A percentile compares a stretch with the other conserved stretches of the same genome.
These are phyloP conservation scores for Sturmia bella DNA, from an alignment of 2,888 invertebrate species.

Conservation along the genomic window DNA sequence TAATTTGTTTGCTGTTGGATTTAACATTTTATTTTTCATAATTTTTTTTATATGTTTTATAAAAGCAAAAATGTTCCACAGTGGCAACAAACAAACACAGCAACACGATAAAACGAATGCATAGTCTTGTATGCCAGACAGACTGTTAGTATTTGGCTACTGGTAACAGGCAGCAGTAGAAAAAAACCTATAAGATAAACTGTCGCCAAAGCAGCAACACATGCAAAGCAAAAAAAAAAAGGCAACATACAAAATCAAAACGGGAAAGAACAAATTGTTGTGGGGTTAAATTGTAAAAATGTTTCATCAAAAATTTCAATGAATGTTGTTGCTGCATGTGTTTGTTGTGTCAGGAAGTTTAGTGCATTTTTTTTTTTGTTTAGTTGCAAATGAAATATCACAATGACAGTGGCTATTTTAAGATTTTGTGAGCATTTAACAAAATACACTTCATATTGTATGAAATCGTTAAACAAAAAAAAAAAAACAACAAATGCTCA, in stretches of 20 bases:
- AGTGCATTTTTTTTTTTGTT: background rate
- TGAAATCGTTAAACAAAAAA: constrained; percentile 8
- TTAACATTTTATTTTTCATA: constrained; percentile 43
- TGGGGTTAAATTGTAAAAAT: constrained; percentile 34
- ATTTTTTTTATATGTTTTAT: background rate
- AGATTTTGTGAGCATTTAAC: background rate
- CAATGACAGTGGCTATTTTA: constrained; percentile 24
- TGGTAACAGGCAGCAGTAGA: constrained; percentile 9
- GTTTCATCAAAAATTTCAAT: constrained; percentile 46
- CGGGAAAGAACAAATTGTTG: constrained; percentile 25
- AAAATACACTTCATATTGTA: constrained; percentile 35
- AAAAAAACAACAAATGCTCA: background rate
- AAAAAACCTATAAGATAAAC: constrained; percentile 52
- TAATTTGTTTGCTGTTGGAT: constrained; percentile 58
- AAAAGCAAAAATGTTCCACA: constrained; percentile 11
- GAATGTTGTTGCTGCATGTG: background rate
- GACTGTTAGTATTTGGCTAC: constrained; percentile 31
- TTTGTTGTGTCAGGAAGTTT: background rate
- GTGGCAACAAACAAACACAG: constrained; percentile 28
- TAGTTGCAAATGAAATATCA: constrained; percentile 26
- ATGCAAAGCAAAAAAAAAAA: constrained; percentile 1
- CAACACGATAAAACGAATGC: no score
- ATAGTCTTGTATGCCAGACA: background rate
- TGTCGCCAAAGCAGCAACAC: constrained; percentile 53
- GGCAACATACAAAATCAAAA: background rate